A percentile compares a stretch with the other conserved stretches of the same genome.
Evolutionary conservation across 92 coral and sea anemone species (phyloP).

Genomic region (Zoanthus sociatus): DNA sequence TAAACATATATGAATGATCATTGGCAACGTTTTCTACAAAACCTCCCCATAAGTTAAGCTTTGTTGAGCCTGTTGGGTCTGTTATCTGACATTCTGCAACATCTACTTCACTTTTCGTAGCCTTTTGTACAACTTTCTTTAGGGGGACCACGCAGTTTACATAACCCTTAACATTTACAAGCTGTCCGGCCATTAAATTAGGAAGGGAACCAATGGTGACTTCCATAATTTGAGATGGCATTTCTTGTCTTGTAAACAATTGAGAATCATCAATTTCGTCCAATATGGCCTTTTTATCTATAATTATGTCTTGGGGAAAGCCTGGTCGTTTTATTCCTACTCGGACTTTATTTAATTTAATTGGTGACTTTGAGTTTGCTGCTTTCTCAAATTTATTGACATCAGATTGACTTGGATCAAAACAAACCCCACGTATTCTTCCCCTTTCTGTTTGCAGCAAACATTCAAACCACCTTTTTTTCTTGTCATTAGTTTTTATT

Average conservation of each 20-base stretch:
- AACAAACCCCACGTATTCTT: conserved; percentile 36
- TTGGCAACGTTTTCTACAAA: conserved; percentile 1
- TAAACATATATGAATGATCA: conserved; percentile 1
- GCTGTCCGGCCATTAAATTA: conserved; percentile 9
- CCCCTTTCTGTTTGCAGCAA: conserved; percentile 15
- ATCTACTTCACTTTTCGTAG: conserved; percentile 1
- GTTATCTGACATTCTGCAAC: conserved; percentile 11
- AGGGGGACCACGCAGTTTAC: conserved; percentile 24
- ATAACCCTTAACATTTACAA: conserved; percentile 15
- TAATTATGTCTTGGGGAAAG: conserved; percentile 10
- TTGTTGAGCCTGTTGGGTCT: conserved; percentile 6
- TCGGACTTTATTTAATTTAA: conserved; percentile 42
- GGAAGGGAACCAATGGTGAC: conserved; percentile 13
- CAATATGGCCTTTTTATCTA: not conserved
- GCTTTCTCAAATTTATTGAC: conserved; percentile 50
- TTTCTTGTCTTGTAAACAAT: conserved; percentile 7
- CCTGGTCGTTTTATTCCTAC: conserved; percentile 7
- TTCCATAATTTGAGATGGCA: conserved; percentile 10
- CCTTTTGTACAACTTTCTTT: conserved; percentile 12
- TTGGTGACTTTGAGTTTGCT: conserved; percentile 46
- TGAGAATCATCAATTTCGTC: conserved; percentile 5
- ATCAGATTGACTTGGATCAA: conserved; percentile 49
- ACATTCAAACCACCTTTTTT: conserved; percentile 9
- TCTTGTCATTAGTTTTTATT: conserved; percentile 14
- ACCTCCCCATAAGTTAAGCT: conserved; percentile 6